phyloP scores from a whole-genome alignment of 37 sponge, comb jelly and placozoan species.

The Beroe ovata region DNA sequence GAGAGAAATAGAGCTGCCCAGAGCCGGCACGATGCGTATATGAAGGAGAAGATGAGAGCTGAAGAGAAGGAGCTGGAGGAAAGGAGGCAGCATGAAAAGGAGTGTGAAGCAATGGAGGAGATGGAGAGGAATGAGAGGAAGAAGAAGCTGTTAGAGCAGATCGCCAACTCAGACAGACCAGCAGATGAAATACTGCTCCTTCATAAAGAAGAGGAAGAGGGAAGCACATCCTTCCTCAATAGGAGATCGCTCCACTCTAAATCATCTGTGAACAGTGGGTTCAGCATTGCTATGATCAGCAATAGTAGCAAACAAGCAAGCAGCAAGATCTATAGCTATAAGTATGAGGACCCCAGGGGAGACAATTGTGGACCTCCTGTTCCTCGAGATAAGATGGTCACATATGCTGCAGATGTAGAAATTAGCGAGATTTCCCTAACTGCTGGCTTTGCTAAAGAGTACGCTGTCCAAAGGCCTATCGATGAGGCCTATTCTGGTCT shows the following conservation, averaged over 20 bases:
- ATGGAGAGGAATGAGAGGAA: conserved; percentile 36
- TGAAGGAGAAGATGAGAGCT: conserved; percentile 67
- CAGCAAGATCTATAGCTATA: not conserved
- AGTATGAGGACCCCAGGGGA: not conserved
- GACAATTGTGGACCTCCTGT: conserved; percentile 23
- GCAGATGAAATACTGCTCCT: conserved; percentile 33
- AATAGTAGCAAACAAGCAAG: not conserved
- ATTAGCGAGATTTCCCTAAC: conserved; percentile 70
- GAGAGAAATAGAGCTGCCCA: conserved; percentile 78
- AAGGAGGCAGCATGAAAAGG: conserved; percentile 33
- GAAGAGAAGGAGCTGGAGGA: conserved; percentile 58
- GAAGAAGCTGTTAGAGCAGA: conserved; percentile 58
- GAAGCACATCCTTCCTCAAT: not conserved
- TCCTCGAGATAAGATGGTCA: conserved; percentile 24
- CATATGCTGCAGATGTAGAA: conserved; percentile 67
- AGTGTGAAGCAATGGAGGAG: conserved; percentile 54
- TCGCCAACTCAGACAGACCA: conserved; percentile 33
- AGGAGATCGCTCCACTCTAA: conserved; percentile 3
- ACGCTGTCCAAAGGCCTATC: conserved; percentile 79
- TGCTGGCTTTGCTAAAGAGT: conserved; percentile 77
- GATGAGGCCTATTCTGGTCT: conserved; percentile 92
- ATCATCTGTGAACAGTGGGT: conserved; percentile 6
- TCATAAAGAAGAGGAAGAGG: conserved; percentile 59
- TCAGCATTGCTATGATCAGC: conserved; percentile 18
- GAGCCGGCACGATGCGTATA: conserved; percentile 63